Percentiles rank a stretch among this genome's conserved stretches.
Evolutionary conservation across 2,888 invertebrate species (phyloP).

Genomic region (Lochmaea crataegi): DNA sequence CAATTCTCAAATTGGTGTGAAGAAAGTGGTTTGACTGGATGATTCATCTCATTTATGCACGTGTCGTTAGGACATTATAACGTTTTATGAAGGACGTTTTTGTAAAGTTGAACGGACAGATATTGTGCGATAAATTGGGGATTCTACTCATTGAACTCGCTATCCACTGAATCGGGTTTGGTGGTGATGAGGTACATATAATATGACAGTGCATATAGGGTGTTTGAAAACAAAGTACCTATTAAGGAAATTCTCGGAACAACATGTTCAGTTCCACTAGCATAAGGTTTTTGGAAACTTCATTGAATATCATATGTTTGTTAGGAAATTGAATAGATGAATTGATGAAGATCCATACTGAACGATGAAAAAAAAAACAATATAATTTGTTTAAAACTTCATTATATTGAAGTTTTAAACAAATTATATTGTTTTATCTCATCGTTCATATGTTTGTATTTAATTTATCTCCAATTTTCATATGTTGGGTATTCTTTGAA

Average conservation of each 20-base stretch:
- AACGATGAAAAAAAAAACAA: too few species aligned
- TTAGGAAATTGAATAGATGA: too few species aligned
- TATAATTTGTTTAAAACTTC: too few species aligned
- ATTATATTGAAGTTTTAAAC: too few species aligned
- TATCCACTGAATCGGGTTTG: slow-evolving; percentile 23
- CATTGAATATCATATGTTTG: too few species aligned
- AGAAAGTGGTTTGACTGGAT: slow-evolving; percentile 37
- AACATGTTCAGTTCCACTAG: too few species aligned
- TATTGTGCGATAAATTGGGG: slow-evolving; percentile 53
- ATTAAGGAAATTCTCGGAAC: background rate
- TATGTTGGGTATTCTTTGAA: too few species aligned
- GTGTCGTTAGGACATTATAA: slow-evolving; percentile 55
- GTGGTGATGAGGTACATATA: slow-evolving; percentile 19
- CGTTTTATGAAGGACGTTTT: slow-evolving; percentile 58
- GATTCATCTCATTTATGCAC: slow-evolving; percentile 47
- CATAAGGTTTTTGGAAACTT: too few species aligned
- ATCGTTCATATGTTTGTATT: too few species aligned
- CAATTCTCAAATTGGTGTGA: slow-evolving; percentile 29
- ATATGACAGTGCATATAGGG: slow-evolving; percentile 10
- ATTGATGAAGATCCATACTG: too few species aligned
- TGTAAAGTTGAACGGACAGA: slow-evolving; percentile 53
- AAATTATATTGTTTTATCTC: too few species aligned
- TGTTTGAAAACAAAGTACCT: background rate
- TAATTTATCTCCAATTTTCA: too few species aligned
- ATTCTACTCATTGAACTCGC: slow-evolving; percentile 48